Percentiles rank a stretch among this genome's conserved stretches.
These are phyloP conservation scores for Aurelia coerulea DNA, from an alignment of 30 jellyfish, hydroid and myxozoan species.

Conservation along the genomic window DNA sequence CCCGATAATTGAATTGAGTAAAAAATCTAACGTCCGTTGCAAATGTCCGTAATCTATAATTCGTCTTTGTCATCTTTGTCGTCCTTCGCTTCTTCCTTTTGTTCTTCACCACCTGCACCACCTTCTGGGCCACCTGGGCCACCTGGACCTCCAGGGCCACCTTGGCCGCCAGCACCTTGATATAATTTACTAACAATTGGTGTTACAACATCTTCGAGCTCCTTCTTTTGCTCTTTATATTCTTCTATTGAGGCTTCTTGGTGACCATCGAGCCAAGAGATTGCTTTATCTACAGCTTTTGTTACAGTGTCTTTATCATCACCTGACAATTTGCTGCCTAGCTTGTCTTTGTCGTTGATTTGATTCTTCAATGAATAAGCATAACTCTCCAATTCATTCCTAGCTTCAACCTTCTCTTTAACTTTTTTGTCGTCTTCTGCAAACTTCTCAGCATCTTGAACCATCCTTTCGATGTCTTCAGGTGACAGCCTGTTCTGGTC, in stretches of 20 bases:
- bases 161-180: constrained; percentile 98
- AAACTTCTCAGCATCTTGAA: constrained; percentile 99
- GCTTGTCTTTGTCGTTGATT: constrained; percentile 91
- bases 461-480: constrained; percentile 99
- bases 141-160: constrained; percentile 67
- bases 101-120: not conserved
- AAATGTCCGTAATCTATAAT: constrained; percentile 49
- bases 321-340: constrained; percentile 95
- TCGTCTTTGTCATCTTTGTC: constrained; percentile 97
- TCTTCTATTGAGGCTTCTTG: constrained; percentile 96
- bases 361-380: constrained; percentile 96
- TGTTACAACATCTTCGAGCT: constrained; percentile 92
- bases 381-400: constrained; percentile 95
- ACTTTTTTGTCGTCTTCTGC: constrained; percentile 99
- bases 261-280: constrained; percentile 94
- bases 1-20: not conserved
- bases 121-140: constrained; percentile 64
- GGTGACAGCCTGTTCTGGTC: constrained; percentile 99
- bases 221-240: constrained; percentile 91
- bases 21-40: constrained; percentile 29
- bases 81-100: constrained; percentile 50
- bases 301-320: constrained; percentile 93
- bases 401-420: constrained; percentile 95
- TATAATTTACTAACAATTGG: constrained; percentile 97
- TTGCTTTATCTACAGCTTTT: constrained; percentile 96